phyloP scores from a whole-genome alignment of 2,113 vertebrate species.

The Mugil cephalus region DNA sequence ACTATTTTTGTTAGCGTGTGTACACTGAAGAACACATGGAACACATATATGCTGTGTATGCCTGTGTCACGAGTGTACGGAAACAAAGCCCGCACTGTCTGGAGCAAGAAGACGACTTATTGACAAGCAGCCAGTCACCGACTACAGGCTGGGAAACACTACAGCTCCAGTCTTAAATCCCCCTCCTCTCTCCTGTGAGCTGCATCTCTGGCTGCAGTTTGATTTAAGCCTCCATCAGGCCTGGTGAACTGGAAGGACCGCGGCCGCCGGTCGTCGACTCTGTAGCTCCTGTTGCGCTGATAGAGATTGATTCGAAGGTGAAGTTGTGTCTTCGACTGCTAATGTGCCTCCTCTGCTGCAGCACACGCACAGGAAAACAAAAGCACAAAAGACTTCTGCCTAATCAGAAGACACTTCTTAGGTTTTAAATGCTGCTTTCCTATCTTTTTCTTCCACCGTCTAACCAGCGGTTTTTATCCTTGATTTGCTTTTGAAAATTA shows the following conservation, averaged over 20 bases:
- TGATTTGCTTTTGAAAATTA: conserved; percentile 35
- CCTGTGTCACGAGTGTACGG: conserved; percentile 16
- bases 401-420: neutral
- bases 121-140: conserved; percentile 21
- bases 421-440: conserved; percentile 71
- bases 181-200: neutral
- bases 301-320: conserved; percentile 42
- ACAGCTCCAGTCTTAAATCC: neutral
- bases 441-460: conserved; percentile 28
- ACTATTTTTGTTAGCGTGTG: conserved; percentile 36
- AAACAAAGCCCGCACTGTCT: conserved; percentile 23
- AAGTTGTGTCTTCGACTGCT: conserved; percentile 43
- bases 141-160: conserved; percentile 8
- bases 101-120: neutral
- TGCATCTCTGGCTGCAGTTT: neutral
- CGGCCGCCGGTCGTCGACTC: conserved; percentile 1
- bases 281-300: conserved; percentile 23
- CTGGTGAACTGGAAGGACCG: conserved; percentile 9
- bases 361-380: neutral
- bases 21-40: conserved; percentile 19
- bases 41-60: conserved; percentile 12
- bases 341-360: conserved; percentile 46
- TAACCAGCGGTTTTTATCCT: conserved; percentile 41
- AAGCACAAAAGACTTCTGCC: conserved; percentile 24
- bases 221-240: conserved; percentile 1